Conservation (phyloP, 2,797 vertebrate genomes). For the Myiotriccus ornatus region DNA sequence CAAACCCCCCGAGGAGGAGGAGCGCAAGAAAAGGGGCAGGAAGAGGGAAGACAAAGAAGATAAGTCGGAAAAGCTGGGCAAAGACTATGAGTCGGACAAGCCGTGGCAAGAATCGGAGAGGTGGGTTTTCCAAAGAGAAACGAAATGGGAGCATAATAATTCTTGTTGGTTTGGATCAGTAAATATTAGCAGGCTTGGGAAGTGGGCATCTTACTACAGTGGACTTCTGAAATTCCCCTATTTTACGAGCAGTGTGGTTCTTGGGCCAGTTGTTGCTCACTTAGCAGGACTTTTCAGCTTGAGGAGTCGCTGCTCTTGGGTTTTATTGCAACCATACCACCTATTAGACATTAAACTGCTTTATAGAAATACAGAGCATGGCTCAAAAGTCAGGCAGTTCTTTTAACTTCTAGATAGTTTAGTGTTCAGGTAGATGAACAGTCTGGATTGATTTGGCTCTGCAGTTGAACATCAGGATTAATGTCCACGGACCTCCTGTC, state of each 20-base stretch:
- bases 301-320: neutral
- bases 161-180: neutral
- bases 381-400: neutral
- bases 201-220: neutral
- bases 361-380: neutral
- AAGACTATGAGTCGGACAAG: slow-evolving; percentile 89
- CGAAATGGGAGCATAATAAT: neutral
- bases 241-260: neutral
- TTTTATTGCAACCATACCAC: neutral
- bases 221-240: neutral
- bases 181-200: neutral
- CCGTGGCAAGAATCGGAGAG: slow-evolving; percentile 93
- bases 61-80: slow-evolving; percentile 86
- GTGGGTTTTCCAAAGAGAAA: slow-evolving; percentile 51
- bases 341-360: neutral
- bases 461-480: neutral
- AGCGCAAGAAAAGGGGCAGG: slow-evolving; percentile 94
- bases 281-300: neutral
- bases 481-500: neutral
- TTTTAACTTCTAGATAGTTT: neutral
- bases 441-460: neutral
- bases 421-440: neutral
- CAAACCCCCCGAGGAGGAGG: slow-evolving; percentile 96
- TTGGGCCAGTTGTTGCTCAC: neutral
- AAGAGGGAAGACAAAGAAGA: slow-evolving; percentile 97